Base-by-base conservation (phyloP, 2,797 vertebrate genomes). In the Intellagama lesueurii region DNA sequence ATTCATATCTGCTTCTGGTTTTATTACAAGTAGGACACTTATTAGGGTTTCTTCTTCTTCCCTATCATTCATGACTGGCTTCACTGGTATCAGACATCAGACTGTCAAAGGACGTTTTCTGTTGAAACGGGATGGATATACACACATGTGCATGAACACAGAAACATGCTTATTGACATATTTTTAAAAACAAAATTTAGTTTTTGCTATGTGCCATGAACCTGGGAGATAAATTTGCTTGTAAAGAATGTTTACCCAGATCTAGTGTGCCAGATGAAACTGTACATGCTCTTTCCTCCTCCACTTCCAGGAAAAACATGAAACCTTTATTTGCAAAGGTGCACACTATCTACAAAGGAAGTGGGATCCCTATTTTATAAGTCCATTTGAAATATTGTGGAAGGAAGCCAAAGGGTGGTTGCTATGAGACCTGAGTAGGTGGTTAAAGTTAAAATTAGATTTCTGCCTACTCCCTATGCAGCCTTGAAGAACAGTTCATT, bases 1-100 rank as follows among this genome's bases (percentile, higher is more conserved):
- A 73, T 89, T 89, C 83, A 56, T 94, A 28, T 17, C 82, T 83
- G 72, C 19, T 92, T 91, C 81, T 91, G 92, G 93, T 92, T 92
- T 92, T 83, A 28, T 44, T 60, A 64, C 30, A 69, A 82, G 87
- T 87, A 82, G n/a, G 88, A 9, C 64, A 87, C 82, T 93, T 92
- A 91, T 0, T 16, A 93, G 92, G 87, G 91, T 91, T 90, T 88
- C 72, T 81, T 92, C 4, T 0, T 91, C 66, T 89, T 81, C 73
- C 22, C 14, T 5, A 28, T 80, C 69, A 19, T 80, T 22, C 16
- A 26, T 32, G 19, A 11, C 5, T 35, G 4, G 28, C 60, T 78
- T 3, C 1, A 14, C 3, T 30, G 75, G 19, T 30, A n/a, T 40
- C 26, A 56, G 64, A 76, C 2, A 90, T 91, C 90, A 87, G 90